Percentiles rank a stretch among this genome's conserved stretches.
Evolutionary conservation across 2,888 invertebrate genomes (phyloP).

Genomic region (Melinopterus prodromus): DNA sequence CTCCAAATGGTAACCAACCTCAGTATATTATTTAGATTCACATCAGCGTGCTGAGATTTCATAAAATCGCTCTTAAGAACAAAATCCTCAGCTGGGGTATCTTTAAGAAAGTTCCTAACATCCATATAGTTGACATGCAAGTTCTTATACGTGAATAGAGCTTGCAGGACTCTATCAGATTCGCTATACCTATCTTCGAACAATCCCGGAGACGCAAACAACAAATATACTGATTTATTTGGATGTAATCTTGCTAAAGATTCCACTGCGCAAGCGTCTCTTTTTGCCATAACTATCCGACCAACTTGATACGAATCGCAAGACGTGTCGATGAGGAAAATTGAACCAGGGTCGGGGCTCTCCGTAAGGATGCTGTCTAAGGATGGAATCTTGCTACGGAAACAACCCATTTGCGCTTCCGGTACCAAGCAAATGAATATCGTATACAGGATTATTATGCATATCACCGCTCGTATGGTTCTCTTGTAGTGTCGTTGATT

Average conservation of each 20-base stretch:
- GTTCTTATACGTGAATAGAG: constrained; percentile 62
- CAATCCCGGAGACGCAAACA: constrained; percentile 63
- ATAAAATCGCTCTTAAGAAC: constrained; percentile 60
- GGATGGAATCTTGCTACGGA: background rate
- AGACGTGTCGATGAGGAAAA: constrained; percentile 75
- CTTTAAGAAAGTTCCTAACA: constrained; percentile 62
- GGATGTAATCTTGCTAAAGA: constrained; percentile 72
- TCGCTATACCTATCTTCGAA: constrained; percentile 42
- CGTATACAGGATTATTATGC: background rate
- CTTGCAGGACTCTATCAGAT: constrained; percentile 55
- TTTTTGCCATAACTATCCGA: constrained; percentile 61
- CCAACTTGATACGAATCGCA: constrained; percentile 60
- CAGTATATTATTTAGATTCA: constrained; percentile 72
- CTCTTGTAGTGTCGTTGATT: background rate
- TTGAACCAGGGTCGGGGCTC: constrained; percentile 54
- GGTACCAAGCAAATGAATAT: background rate
- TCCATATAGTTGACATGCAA: constrained; percentile 63
- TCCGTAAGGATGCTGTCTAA: background rate
- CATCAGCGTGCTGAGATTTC: constrained; percentile 64
- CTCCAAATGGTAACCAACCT: constrained; percentile 75
- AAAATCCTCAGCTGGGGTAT: constrained; percentile 68
- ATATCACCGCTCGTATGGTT: background rate
- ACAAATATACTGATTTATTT: constrained; percentile 64
- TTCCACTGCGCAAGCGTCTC: constrained; percentile 75
- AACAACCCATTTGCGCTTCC: background rate